A percentile compares a stretch with the other conserved stretches of the same genome.
phyloP scores from a whole-genome alignment of 2,797 vertebrate genomes.

The Scomberomorus guttatus region DNA sequence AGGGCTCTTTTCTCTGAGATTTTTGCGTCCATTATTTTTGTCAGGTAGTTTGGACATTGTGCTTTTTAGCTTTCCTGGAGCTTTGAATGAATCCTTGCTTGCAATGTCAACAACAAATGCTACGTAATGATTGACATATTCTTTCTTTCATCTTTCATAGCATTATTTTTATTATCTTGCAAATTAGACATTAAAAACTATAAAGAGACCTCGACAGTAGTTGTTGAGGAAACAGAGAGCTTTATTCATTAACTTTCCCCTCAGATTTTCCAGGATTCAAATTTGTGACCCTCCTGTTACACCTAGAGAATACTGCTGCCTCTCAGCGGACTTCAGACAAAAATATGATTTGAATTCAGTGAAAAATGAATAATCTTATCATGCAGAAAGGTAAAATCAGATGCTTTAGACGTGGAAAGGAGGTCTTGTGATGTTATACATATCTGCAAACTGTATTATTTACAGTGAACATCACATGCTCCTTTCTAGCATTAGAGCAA shows the following conservation, averaged over 20 bases:
- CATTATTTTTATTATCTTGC: background rate
- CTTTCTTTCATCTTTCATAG: constrained; percentile 12
- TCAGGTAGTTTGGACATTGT: background rate
- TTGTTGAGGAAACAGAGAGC: constrained; percentile 5
- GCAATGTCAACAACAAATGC: constrained; percentile 15
- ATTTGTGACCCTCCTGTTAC: constrained; percentile 47
- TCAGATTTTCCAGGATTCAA: constrained; percentile 24
- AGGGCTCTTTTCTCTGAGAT: background rate
- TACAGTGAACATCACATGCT: constrained; percentile 47
- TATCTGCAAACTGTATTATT: constrained; percentile 57
- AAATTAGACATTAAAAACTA: constrained; percentile 19
- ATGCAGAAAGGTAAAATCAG: constrained; percentile 40
- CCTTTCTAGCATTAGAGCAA: constrained; percentile 44
- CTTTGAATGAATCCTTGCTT: constrained; percentile 17
- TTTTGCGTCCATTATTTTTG: background rate
- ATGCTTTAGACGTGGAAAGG: constrained; percentile 39
- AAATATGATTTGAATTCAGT: constrained; percentile 45
- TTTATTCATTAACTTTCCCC: constrained; percentile 33
- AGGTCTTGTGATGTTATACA: constrained; percentile 47
- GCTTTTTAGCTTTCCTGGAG: background rate
- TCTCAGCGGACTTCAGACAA: constrained; percentile 29
- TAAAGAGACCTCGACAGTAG: constrained; percentile 11
- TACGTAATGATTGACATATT: background rate
- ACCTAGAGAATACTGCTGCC: constrained; percentile 16
- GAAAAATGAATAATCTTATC: constrained; percentile 50